These are phyloP conservation scores for Neodiprion virginianus DNA, from an alignment of 1,140 invertebrate species.

Conservation along the genomic window DNA sequence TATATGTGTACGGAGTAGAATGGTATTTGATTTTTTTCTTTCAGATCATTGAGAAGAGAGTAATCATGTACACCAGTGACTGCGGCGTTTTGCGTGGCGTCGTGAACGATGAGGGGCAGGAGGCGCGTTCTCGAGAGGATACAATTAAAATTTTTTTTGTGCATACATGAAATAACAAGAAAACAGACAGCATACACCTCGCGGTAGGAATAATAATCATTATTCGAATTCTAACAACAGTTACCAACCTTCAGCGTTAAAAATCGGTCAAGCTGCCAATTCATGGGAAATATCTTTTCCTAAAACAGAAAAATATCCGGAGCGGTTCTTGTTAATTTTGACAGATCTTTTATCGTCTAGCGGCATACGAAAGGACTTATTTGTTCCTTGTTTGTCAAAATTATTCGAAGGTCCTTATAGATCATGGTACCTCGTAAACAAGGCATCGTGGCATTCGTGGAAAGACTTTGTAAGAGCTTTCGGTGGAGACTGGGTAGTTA, in stretches of 20 bases:
- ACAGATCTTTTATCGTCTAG: constrained; percentile 8
- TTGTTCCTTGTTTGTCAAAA: constrained; percentile 19
- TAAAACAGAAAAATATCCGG: constrained; percentile 20
- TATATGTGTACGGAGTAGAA: no score
- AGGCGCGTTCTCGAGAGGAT: no score
- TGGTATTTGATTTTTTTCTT: no score
- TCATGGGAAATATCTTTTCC: constrained; percentile 20
- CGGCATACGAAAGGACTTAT: constrained; percentile 12
- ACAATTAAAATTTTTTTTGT: neutral
- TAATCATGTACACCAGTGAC: no score
- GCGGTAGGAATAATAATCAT: neutral
- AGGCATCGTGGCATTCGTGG: constrained; percentile 22
- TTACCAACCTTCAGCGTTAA: neutral
- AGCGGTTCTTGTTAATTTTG: constrained; percentile 15
- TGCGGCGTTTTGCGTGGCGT: no score
- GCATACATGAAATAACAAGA: neutral
- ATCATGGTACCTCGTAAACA: constrained; percentile 26
- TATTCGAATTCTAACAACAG: neutral
- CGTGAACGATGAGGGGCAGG: no score
- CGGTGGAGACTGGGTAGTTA: constrained; percentile 1
- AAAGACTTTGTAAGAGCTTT: constrained; percentile 22
- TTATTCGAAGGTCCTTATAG: constrained; percentile 12
- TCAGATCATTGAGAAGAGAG: no score
- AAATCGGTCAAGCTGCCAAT: constrained; percentile 11
- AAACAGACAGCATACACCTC: neutral